Evolutionary conservation across 2,888 invertebrate genomes (phyloP), one percentile per base, ranked within the genome.

Genomic region (Mythimna vitellina): DNA sequence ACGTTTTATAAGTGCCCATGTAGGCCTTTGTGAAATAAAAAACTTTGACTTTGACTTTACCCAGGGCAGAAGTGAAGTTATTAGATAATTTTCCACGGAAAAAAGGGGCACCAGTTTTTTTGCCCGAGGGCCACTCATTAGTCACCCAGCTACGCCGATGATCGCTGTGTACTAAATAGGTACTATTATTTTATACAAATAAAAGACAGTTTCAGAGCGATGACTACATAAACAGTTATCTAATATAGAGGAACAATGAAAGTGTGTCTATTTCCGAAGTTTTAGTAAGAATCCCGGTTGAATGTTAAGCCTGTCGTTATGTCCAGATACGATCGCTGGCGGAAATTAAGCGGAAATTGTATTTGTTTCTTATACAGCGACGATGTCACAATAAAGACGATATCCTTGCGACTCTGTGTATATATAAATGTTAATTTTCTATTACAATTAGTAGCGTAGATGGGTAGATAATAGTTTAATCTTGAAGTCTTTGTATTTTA

Each of bases 331-430:
- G 89, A 94, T 93, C 93, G 80, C 85, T 83, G 87, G 84, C 95
- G 95, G 95, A 95, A 95, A 95, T 95, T 95, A 94, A 93, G 90
- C 89, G 95, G 95, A 95, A 95, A 95, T 95, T 94, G 94, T 95
- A 92, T 95, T 95, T 95, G 95, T 95, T 95, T 94, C 94, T 93
- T 94, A 93, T 90, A 92, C 88, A 92, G 91, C 90, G 88, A 88
- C 90, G 90, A 86, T 86, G 88, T 91, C 90, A 91, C 90, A 94
- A 92, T 93, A 93, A 91, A 91, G 88, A 84, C 88, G 78, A 84
- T 86, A 87, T 89, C 87, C 81, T 86, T 82, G 84, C 60, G 63
- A 70, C 83, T 73, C 81, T 84, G 71, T 85, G 79, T 88, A 88
- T 89, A 89, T 90, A 91, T 90, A 89, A 88, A 89, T 86, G 83